These are phyloP conservation scores for Pangasius macronema DNA, from an alignment of 2,797 vertebrate species.

Conservation along the genomic window DNA sequence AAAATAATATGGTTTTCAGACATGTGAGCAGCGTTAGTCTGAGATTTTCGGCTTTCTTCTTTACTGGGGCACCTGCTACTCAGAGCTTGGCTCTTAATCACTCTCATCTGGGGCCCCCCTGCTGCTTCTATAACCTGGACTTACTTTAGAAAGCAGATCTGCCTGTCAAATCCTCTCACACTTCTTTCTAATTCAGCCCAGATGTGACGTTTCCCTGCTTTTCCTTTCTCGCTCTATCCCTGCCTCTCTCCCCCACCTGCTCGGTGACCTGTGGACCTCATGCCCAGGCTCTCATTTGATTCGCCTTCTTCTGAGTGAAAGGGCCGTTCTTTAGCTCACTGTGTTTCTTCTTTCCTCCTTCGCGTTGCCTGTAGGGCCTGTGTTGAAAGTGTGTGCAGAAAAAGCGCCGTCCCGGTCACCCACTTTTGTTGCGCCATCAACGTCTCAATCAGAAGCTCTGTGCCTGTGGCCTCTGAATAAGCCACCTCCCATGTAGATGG, in stretches of 20 bases:
- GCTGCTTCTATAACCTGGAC: constrained; percentile 82
- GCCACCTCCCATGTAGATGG: constrained; percentile 63
- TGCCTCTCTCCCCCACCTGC: constrained; percentile 70
- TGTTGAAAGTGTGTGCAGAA: constrained; percentile 51
- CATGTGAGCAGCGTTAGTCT: constrained; percentile 28
- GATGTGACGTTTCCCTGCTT: constrained; percentile 71
- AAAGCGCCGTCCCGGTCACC: constrained; percentile 52
- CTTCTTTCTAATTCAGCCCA: constrained; percentile 86
- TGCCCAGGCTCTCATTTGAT: constrained; percentile 71
- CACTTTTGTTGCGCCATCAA: constrained; percentile 64
- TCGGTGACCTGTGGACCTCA: constrained; percentile 74
- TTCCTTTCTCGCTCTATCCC: constrained; percentile 56
- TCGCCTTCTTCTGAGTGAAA: constrained; percentile 72
- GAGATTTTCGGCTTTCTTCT: constrained; percentile 44
- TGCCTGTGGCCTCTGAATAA: constrained; percentile 58
- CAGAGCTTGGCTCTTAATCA: constrained; percentile 81
- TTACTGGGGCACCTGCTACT: constrained; percentile 78
- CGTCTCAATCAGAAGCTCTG: constrained; percentile 62
- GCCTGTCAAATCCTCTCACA: constrained; percentile 78
- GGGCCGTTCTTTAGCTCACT: constrained; percentile 71
- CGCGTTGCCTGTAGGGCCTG: constrained; percentile 67
- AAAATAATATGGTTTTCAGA: constrained; percentile 46
- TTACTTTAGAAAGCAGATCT: constrained; percentile 77
- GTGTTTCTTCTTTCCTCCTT: constrained; percentile 53
- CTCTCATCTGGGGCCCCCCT: constrained; percentile 84